Conservation (phyloP, 2,113 vertebrate species). For the Malurus elegans region DNA sequence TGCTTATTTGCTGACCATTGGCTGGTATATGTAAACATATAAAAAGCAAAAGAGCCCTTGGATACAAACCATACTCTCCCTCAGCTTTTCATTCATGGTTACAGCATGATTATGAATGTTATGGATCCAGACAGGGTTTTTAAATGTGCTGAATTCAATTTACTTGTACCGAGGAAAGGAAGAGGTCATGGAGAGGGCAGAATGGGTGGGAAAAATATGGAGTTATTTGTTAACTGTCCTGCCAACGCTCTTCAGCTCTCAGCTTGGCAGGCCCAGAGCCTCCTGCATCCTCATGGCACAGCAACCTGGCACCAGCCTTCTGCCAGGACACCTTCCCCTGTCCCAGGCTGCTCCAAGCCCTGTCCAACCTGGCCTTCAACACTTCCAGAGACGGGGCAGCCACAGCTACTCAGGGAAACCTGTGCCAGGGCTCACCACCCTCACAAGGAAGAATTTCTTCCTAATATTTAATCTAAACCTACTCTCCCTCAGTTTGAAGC, state of each 20-base stretch:
- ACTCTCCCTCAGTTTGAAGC: not conserved
- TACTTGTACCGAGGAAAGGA: not conserved
- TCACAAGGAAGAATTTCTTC: not conserved
- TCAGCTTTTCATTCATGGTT: slow-evolving; percentile 51
- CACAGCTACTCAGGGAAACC: not conserved
- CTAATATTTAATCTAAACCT: not conserved
- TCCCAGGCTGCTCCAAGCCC: not conserved
- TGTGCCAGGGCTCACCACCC: not conserved
- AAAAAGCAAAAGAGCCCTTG: slow-evolving; percentile 57
- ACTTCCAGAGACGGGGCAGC: not conserved
- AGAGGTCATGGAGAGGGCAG: slow-evolving; percentile 40
- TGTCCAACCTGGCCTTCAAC: not conserved
- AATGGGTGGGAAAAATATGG: not conserved
- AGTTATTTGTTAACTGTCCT: not conserved
- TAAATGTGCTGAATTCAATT: slow-evolving; percentile 63
- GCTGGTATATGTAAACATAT: slow-evolving; percentile 59
- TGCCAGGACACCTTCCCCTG: not conserved
- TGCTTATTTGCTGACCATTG: slow-evolving; percentile 59
- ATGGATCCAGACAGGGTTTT: slow-evolving; percentile 58
- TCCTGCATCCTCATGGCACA: not conserved
- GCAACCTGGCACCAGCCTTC: not conserved
- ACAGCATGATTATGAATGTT: slow-evolving; percentile 48
- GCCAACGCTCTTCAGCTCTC: not conserved
- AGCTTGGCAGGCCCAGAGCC: not conserved
- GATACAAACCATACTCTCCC: slow-evolving; percentile 32